Conservation (phyloP, 2,113 vertebrate species). For the Natator depressus region DNA sequence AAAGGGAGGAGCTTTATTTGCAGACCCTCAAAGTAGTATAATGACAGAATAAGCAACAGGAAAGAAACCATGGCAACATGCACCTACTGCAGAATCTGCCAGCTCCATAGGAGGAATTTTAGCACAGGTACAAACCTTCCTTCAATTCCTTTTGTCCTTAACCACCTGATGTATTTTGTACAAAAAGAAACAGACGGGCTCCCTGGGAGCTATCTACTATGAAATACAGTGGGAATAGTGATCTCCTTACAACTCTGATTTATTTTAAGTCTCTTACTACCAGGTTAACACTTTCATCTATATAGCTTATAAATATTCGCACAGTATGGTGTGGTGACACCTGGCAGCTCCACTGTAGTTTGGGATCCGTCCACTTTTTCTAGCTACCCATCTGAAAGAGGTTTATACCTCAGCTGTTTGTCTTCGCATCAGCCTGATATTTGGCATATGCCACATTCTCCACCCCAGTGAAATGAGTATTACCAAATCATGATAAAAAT, state of each 20-base stretch:
- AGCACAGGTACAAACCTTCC: not conserved
- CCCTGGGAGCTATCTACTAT: not conserved
- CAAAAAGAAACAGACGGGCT: not conserved
- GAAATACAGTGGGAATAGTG: constrained; percentile 28
- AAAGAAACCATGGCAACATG: not conserved
- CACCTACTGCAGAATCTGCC: not conserved
- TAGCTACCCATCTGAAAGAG: not conserved
- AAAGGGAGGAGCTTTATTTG: not conserved
- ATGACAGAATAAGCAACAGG: not conserved
- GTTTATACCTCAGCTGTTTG: not conserved
- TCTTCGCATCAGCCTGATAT: constrained; percentile 21
- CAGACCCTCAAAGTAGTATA: not conserved
- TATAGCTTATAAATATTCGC: not conserved
- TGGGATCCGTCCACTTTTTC: not conserved
- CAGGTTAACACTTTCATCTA: not conserved
- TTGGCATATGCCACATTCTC: not conserved
- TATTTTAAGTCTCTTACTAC: constrained; percentile 26
- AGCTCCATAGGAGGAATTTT: not conserved
- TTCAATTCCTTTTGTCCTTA: accelerated
- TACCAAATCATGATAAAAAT: not conserved
- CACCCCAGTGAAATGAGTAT: accelerated
- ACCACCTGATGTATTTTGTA: not conserved
- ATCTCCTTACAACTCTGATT: constrained; percentile 4
- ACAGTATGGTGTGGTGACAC: not conserved
- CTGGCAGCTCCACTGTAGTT: not conserved